A percentile compares a stretch with the other conserved stretches of the same genome.
Evolutionary conservation across 2,113 vertebrate genomes (phyloP).

Genomic region (Rhea pennata): DNA sequence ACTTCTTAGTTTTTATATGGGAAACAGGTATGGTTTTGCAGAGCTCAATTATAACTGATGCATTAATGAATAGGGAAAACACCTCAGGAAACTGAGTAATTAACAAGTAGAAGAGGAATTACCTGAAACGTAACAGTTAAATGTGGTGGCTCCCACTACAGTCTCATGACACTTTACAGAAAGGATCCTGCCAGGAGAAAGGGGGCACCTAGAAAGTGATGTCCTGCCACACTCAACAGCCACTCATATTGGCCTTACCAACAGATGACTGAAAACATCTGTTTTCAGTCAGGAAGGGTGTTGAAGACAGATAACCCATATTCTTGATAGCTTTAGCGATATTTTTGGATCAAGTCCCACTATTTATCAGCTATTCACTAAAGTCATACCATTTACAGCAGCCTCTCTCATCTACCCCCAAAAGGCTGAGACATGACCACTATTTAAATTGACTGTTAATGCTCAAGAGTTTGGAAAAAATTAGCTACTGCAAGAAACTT

Average conservation of each 20-base stretch:
- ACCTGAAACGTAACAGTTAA: not conserved
- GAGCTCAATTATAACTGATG: not conserved
- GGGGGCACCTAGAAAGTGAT: not conserved
- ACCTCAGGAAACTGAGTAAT: not conserved
- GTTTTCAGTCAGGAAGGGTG: not conserved
- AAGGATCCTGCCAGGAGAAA: not conserved
- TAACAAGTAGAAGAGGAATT: not conserved
- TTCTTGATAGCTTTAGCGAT: not conserved
- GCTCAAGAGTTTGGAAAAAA: not conserved
- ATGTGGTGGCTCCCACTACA: rapidly evolving
- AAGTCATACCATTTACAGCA: not conserved
- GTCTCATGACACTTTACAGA: not conserved
- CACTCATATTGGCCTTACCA: not conserved
- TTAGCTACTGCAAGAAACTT: not conserved
- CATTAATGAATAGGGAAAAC: not conserved
- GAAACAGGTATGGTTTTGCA: not conserved
- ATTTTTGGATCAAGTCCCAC: not conserved
- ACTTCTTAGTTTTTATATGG: not conserved
- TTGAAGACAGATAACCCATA: not conserved
- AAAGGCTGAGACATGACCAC: not conserved
- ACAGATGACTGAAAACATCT: not conserved
- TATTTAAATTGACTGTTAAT: not conserved
- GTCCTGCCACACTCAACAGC: not conserved
- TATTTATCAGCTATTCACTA: not conserved
- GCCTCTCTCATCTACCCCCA: not conserved